These are phyloP conservation scores for Parnassius mnemosyne DNA, from an alignment of 2,888 invertebrate genomes.

Conservation along the genomic window DNA sequence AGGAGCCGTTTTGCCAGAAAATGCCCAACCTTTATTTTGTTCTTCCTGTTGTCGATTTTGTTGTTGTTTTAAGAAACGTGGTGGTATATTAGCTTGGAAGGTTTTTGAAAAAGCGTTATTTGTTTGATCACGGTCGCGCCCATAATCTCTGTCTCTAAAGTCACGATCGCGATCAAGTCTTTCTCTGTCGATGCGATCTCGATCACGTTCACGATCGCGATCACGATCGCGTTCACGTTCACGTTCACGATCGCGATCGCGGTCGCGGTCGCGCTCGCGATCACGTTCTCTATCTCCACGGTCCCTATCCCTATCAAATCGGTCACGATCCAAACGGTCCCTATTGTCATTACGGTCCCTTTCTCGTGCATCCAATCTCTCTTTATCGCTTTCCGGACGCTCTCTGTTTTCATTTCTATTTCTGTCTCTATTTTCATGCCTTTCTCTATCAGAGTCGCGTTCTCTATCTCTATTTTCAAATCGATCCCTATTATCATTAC, in stretches of 20 bases:
- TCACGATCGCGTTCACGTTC: conserved; percentile 39
- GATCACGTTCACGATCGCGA: conserved; percentile 46
- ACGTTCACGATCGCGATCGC: conserved; percentile 43
- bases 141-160: conserved; percentile 53
- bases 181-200: conserved; percentile 42
- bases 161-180: conserved; percentile 39
- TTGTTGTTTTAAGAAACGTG: conserved; percentile 90
- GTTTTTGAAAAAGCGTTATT: conserved; percentile 85
- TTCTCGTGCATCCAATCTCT: conserved; percentile 48
- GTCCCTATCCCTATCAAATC: conserved; percentile 40
- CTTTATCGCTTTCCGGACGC: conserved; percentile 43
- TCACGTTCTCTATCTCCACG: conserved; percentile 53
- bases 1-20: conserved; percentile 61
- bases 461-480: conserved; percentile 49
- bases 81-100: conserved; percentile 91
- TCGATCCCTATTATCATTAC: conserved; percentile 42
- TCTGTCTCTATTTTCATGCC: conserved; percentile 34
- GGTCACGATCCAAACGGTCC: conserved; percentile 42
- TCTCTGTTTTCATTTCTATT: conserved; percentile 44
- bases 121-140: conserved; percentile 74
- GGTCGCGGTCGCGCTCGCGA: conserved; percentile 49
- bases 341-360: conserved; percentile 59
- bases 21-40: conserved; percentile 70
- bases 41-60: conserved; percentile 76
- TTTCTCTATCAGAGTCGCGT: conserved; percentile 43